Base-by-base conservation (phyloP, 1,140 invertebrate genomes). In the Eupeodes corollae region DNA sequence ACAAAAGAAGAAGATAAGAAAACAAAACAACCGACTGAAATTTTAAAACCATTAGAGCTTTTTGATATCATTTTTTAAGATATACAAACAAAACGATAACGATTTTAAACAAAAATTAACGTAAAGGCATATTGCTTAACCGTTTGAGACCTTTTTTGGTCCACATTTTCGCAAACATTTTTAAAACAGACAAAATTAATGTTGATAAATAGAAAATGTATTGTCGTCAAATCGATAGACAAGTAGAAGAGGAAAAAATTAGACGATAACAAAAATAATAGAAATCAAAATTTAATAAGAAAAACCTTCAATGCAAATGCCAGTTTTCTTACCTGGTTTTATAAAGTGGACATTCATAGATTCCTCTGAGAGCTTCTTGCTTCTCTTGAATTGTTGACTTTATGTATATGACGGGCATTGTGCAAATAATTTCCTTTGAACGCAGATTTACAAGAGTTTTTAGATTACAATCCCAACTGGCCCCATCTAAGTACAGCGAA, bases 301-400 rank as follows among this genome's bases (percentile, higher is more conserved):
- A 38, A 15, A n/a, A n/a, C n/a, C n/a, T n/a, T n/a, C 12, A 10
- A 9, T 39, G 39, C 19, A 26, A 30, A 35, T n/a, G 45, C 15
- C 5, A 16, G 26, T 14, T 5, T 19, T 18, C 63, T 72, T 56
- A 76, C 75, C 85, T 78, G 10, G 91, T 96, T 71, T 94, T 94
- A 68, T 98, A 98, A 1, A 96, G 81, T 2, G 93, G 92, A 70
- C 93, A 97, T 58, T 91, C 87, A 63, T 96, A 97, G 46, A 90
- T 77, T 6, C 58, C 59, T 60, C 91, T 92, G 47, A 82, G 75
- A 1, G 79, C 63, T 54, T 97, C 92, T 61, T 87, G 80, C 63
- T 95, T 91, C 67, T 97, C 92, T 59, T 91, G 87, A 1, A 83
- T 84, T 51, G 85, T 83, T 15, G 86, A 85, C 68, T 84, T 91